These are phyloP conservation scores for Eucidaris tribuloides DNA, from an alignment of 35 echinoderm and acorn worm species.

Conservation along the genomic window DNA sequence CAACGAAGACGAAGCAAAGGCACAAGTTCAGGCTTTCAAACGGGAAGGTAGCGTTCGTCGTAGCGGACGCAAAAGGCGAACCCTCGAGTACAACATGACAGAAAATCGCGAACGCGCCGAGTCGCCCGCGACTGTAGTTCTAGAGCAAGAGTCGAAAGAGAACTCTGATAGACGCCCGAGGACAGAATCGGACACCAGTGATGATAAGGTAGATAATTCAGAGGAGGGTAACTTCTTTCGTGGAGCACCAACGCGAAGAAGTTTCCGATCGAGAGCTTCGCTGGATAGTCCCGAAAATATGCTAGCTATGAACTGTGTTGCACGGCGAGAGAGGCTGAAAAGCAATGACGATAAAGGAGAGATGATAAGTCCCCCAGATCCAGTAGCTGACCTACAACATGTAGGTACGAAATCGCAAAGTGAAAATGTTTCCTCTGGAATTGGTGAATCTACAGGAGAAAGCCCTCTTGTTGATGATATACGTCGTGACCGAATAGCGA, in stretches of 20 bases:
- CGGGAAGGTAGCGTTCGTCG: slow-evolving; percentile 67
- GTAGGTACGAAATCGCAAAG: background rate
- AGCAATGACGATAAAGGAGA: background rate
- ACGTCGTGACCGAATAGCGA: background rate
- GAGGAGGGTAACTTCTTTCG: background rate
- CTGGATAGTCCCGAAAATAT: background rate
- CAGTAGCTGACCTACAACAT: background rate
- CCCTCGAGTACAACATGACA: background rate
- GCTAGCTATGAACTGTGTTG: slow-evolving; percentile 1
- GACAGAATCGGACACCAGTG: slow-evolving; percentile 11
- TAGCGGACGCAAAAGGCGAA: slow-evolving; percentile 26
- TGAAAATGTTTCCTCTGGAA: background rate
- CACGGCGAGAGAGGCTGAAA: slow-evolving; percentile 16
- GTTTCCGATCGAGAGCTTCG: background rate
- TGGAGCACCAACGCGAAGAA: background rate
- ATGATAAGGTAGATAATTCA: background rate
- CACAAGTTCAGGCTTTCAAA: slow-evolving; percentile 39
- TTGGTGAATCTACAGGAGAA: background rate
- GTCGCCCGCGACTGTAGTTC: background rate
- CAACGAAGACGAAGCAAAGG: slow-evolving; percentile 39
- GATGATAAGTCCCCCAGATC: background rate
- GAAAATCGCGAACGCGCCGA: slow-evolving; percentile 37
- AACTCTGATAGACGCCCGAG: too few species aligned
- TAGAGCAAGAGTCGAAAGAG: background rate
- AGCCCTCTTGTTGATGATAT: background rate